Evolutionary conservation across 2,888 invertebrate species (phyloP), one percentile per base, ranked within the genome.

Genomic region (Diaprepes abbreviatus): DNA sequence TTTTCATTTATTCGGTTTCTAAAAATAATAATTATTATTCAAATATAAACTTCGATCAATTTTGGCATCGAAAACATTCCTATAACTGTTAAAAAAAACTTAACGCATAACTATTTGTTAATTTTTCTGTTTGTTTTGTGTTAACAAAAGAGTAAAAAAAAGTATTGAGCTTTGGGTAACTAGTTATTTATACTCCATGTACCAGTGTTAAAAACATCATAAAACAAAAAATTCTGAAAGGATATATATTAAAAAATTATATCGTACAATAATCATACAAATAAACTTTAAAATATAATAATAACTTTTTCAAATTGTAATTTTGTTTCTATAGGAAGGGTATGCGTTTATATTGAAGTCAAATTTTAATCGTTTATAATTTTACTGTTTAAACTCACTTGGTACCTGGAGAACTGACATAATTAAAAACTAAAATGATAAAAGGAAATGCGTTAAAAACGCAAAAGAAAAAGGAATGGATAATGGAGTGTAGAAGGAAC

Each of bases 401-500:
- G 52, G 52, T 70, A 70, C 65, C 55, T 66, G 65, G 45, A 65
- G 60, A 40, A 67, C 19, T 60, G 10, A 16, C 48, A 48, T 57
- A 36, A 19, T 54, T 45, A 40, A 55, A 60, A 31, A 28, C 21
- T 55, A 71, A 55, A 67, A 64, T 60, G 52, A 58, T 24, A 21
- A 58, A 64, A 71, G 59, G 67, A 64, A 63, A 12, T 58, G 66
- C 66, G 57, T 43, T 28, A 6, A 3, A 24, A 45, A 50, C 71
- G 66, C 63, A 71, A 58, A 24, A 57, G 80, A n/a, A n/a, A n/a
- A 78, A 82, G 82, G 83, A 83, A 83, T 83, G 82, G 83, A 83
- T 78, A 72, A 75, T 80, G 82, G 83, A 83, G 81, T 82, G 82
- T 81, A 76, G 78, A 81, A 83, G 83, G 83, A 81, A 79, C 79